Evolutionary conservation across 2,888 invertebrate species (phyloP).

Genomic region (Lepidochrysops patricia): DNA sequence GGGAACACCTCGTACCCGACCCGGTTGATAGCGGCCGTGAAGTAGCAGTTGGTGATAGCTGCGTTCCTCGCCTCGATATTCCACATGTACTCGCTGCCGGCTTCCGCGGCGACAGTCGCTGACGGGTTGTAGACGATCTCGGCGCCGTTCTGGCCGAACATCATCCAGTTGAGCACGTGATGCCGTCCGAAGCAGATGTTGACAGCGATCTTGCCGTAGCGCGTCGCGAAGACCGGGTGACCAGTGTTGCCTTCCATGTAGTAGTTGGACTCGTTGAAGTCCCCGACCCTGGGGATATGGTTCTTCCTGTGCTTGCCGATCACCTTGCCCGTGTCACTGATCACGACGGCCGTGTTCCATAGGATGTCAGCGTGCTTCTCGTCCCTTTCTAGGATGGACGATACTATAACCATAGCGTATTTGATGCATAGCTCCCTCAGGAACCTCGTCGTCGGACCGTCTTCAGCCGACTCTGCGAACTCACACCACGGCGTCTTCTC

Average conservation of each 20-base stretch:
- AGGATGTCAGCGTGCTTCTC: conserved; percentile 87
- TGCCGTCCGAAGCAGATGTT: conserved; percentile 99
- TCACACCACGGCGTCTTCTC: conserved; percentile 98
- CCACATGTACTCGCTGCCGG: conserved; percentile 92
- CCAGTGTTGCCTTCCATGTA: conserved; percentile 97
- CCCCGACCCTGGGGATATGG: conserved; percentile 97
- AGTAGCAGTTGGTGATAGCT: conserved; percentile 97
- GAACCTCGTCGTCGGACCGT: conserved; percentile 90
- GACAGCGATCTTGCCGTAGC: conserved; percentile 91
- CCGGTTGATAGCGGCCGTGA: conserved; percentile 93
- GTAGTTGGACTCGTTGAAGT: conserved; percentile 99
- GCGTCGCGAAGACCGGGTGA: conserved; percentile 93
- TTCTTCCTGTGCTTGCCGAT: conserved; percentile 98
- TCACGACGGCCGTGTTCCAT: conserved; percentile 97
- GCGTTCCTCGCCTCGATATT: conserved; percentile 96
- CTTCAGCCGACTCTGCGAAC: conserved; percentile 94
- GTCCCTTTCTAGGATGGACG: conserved; percentile 96
- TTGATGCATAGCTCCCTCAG: conserved; percentile 85
- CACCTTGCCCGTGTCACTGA: conserved; percentile 89
- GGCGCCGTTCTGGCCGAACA: conserved; percentile 97
- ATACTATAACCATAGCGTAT: conserved; percentile 95
- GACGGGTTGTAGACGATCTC: conserved; percentile 99
- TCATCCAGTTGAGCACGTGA: conserved; percentile 98
- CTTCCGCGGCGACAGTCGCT: conserved; percentile 87
- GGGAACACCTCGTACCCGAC: conserved; percentile 92